These are phyloP conservation scores for Buathra laborator DNA, from an alignment of 2,888 invertebrate species.

Conservation along the genomic window DNA sequence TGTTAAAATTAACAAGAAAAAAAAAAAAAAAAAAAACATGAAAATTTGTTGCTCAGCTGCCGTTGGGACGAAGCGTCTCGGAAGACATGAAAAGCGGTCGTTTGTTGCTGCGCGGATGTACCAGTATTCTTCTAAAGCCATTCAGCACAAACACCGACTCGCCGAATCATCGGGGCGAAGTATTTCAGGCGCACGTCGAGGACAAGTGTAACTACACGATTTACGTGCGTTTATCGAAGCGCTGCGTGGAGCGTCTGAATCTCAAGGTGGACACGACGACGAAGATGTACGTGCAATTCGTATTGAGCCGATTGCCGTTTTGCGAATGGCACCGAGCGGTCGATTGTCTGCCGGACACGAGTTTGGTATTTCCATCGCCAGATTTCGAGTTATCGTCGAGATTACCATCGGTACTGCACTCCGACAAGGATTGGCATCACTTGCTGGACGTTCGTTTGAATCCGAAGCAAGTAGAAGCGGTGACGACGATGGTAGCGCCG, in stretches of 20 bases:
- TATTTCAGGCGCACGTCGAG: slow-evolving; percentile 91
- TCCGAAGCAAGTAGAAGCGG: slow-evolving; percentile 92
- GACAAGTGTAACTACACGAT: slow-evolving; percentile 93
- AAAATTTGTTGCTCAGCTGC: slow-evolving; percentile 84
- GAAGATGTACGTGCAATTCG: slow-evolving; percentile 92
- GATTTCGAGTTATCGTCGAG: slow-evolving; percentile 65
- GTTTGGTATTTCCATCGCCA: slow-evolving; percentile 89
- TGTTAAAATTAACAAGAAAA: background rate
- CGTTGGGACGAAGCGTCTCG: slow-evolving; percentile 90
- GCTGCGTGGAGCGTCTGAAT: slow-evolving; percentile 88
- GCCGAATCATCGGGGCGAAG: slow-evolving; percentile 68
- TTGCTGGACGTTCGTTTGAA: slow-evolving; percentile 89
- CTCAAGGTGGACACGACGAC: slow-evolving; percentile 89
- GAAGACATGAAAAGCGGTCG: slow-evolving; percentile 94
- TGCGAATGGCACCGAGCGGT: slow-evolving; percentile 95
- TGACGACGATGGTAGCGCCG: slow-evolving; percentile 91
- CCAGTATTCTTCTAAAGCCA: slow-evolving; percentile 87
- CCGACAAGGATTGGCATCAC: slow-evolving; percentile 86
- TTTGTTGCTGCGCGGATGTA: slow-evolving; percentile 91
- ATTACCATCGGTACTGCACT: slow-evolving; percentile 64
- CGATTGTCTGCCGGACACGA: slow-evolving; percentile 90
- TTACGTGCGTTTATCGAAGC: slow-evolving; percentile 90
- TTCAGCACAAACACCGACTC: slow-evolving; percentile 61
- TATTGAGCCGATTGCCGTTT: slow-evolving; percentile 92
- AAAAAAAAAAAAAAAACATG: slow-evolving; percentile 28